phyloP scores from a whole-genome alignment of 2,888 invertebrate genomes.

The Andrena bucephala region DNA sequence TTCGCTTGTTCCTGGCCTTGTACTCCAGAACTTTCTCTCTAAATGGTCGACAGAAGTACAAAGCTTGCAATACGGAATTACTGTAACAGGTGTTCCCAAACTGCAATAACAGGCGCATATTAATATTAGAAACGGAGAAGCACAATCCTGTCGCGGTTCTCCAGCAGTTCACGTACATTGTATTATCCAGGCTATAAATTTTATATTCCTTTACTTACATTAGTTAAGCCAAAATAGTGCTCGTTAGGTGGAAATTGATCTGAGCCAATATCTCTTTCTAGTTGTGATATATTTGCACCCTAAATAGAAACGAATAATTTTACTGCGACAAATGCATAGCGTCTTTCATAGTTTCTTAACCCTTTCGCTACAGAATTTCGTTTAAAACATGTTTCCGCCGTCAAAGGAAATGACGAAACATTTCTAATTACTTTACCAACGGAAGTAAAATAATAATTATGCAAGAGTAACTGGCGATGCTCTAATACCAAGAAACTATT shows the following conservation, averaged over 20 bases:
- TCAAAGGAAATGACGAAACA: too few relatives aligned
- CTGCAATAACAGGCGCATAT: conserved; percentile 86
- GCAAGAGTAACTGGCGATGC: not conserved
- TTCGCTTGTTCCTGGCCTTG: conserved; percentile 97
- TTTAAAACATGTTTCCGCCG: not conserved
- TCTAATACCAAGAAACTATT: not conserved
- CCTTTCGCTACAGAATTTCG: not conserved
- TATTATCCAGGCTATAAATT: not conserved
- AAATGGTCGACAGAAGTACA: conserved; percentile 99
- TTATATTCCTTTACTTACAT: conserved; percentile 89
- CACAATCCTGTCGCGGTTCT: not conserved
- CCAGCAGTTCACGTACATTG: not conserved
- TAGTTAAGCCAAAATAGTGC: conserved; percentile 99
- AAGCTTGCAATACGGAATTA: conserved; percentile 99
- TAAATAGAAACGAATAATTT: conserved; percentile 82
- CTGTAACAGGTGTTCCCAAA: conserved; percentile 99
- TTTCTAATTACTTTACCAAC: too few relatives aligned
- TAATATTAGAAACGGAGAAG: conserved; percentile 15
- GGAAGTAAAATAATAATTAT: not conserved
- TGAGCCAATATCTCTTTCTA: conserved; percentile 99
- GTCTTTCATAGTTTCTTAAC: not conserved
- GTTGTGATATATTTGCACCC: conserved; percentile 99
- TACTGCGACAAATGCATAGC: not conserved
- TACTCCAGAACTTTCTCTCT: conserved; percentile 99
- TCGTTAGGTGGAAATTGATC: conserved; percentile 99